phyloP scores from a whole-genome alignment of 2,888 invertebrate species.

The Nesidiocoris tenuis region DNA sequence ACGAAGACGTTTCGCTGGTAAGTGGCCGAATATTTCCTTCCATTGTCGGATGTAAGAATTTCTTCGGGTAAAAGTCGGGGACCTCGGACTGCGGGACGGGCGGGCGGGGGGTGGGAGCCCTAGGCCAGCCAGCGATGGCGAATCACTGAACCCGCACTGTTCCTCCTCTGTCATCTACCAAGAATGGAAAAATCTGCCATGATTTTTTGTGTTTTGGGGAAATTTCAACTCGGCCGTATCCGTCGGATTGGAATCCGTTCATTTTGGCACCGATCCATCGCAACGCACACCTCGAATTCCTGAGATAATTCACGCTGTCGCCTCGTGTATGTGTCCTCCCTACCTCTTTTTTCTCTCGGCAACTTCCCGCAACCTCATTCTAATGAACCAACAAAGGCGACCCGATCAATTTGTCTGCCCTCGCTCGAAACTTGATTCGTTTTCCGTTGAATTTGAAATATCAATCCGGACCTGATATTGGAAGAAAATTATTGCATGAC shows the following conservation, averaged over 20 bases:
- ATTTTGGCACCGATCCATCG: neutral
- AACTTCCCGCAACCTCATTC: slow-evolving; percentile 34
- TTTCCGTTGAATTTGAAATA: too few relatives aligned
- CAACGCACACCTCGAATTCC: neutral
- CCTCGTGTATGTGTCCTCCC: slow-evolving; percentile 19
- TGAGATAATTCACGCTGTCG: neutral
- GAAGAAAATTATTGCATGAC: too few relatives aligned
- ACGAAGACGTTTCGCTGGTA: slow-evolving; percentile 96
- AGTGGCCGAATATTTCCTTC: slow-evolving; percentile 53
- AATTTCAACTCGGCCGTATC: neutral
- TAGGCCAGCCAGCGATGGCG: slow-evolving; percentile 34
- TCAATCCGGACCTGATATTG: neutral
- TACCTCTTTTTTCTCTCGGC: slow-evolving; percentile 10
- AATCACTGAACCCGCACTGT: slow-evolving; percentile 29
- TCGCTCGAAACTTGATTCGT: neutral
- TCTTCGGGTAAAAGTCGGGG: neutral
- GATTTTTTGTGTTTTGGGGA: too few relatives aligned
- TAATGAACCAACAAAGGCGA: slow-evolving; percentile 33
- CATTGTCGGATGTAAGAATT: neutral
- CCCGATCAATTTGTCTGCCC: neutral
- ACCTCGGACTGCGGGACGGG: neutral
- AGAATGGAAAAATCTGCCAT: neutral
- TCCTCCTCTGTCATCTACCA: neutral
- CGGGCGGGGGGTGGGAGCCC: slow-evolving; percentile 20
- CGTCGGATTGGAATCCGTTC: neutral